phyloP scores from a whole-genome alignment of 2,888 invertebrate species.

The Synergus japonicus region DNA sequence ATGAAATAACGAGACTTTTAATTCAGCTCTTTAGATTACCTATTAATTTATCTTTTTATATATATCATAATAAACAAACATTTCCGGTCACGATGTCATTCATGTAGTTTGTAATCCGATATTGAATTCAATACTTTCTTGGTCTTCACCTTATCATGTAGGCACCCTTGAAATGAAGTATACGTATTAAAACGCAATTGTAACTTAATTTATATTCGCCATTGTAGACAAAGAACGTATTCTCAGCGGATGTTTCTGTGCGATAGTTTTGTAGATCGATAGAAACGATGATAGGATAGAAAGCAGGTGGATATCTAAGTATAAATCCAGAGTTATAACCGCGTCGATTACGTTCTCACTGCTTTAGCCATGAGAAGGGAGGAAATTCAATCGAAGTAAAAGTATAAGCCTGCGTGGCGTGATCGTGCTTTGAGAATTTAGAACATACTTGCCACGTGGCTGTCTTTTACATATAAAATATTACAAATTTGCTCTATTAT shows the following conservation, averaged over 20 bases:
- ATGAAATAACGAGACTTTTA: constrained; percentile 8
- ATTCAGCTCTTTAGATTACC: not conserved
- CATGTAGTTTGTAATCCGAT: constrained; percentile 5
- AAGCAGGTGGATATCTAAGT: constrained; percentile 35
- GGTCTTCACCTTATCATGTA: not conserved
- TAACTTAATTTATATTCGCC: not conserved
- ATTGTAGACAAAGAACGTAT: not conserved
- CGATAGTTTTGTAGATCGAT: constrained; percentile 26
- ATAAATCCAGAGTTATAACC: constrained; percentile 20
- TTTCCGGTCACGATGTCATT: constrained; percentile 33
- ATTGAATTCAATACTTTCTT: not conserved
- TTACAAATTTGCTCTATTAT: not conserved
- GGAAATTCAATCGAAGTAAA: constrained; percentile 17
- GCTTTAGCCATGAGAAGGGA: not conserved
- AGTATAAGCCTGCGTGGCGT: not conserved
- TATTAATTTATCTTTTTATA: constrained; percentile 21
- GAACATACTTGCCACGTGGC: constrained; percentile 4
- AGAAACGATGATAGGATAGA: constrained; percentile 29
- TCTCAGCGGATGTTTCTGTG: constrained; percentile 18
- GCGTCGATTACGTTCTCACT: constrained; percentile 2
- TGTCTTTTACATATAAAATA: not conserved
- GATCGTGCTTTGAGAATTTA: not conserved
- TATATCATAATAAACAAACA: constrained; percentile 37
- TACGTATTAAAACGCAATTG: not conserved
- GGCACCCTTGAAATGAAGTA: constrained; percentile 13